These are phyloP conservation scores for Ectemnius lituratus DNA, from an alignment of 2,888 invertebrate genomes.

Conservation along the genomic window DNA sequence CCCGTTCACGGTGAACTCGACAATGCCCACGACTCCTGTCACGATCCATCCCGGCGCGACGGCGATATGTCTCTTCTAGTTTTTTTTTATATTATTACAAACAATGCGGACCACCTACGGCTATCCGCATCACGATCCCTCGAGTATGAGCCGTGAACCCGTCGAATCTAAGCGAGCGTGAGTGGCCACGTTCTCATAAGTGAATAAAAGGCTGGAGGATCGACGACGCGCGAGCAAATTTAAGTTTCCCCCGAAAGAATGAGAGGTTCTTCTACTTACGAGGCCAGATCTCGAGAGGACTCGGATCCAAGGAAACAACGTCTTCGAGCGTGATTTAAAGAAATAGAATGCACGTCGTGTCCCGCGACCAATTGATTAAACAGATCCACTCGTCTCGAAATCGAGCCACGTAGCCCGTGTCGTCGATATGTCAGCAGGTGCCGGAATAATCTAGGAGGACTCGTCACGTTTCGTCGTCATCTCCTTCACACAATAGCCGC, in stretches of 20 bases:
- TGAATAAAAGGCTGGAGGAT: conserved; percentile 31
- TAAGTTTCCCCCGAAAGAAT: conserved; percentile 21
- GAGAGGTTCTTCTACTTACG: conserved; percentile 14
- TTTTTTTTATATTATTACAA: conserved; percentile 12
- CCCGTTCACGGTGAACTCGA: conserved; percentile 36
- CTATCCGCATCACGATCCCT: conserved; percentile 9
- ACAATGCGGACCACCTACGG: neutral
- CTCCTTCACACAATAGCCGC: conserved; percentile 24
- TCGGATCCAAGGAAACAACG: conserved; percentile 1
- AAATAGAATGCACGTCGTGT: conserved; percentile 4
- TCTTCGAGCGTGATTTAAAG: neutral
- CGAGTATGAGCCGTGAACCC: conserved; percentile 4
- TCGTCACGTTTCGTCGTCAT: conserved; percentile 50
- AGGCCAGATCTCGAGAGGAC: conserved; percentile 29
- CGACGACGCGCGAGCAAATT: conserved; percentile 37
- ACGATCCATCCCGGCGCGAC: conserved; percentile 20
- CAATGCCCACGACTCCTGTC: conserved; percentile 13
- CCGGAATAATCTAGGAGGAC: conserved; percentile 37
- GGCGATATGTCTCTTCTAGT: conserved; percentile 52
- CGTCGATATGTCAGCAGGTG: conserved; percentile 22
- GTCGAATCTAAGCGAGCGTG: conserved; percentile 6
- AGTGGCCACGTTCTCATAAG: conserved; percentile 20
- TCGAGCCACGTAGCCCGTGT: conserved; percentile 17
- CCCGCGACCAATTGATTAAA: neutral
- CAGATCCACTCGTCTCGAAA: conserved; percentile 26